phyloP scores from a whole-genome alignment of 2,888 invertebrate species.

The Acronicta aceris region DNA sequence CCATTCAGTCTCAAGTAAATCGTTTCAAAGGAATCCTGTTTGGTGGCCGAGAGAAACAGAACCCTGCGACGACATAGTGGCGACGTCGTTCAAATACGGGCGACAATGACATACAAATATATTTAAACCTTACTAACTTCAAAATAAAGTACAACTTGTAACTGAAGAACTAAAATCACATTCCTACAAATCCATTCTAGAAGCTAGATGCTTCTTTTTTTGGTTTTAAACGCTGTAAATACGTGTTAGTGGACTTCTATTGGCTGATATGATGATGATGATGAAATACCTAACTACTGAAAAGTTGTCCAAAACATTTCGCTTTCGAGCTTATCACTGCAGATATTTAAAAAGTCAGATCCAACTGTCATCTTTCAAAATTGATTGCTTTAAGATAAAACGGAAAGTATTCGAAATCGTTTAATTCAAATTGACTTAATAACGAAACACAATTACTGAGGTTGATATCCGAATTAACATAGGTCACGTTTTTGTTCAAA shows the following conservation, averaged over 20 bases:
- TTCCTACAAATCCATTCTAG: constrained; percentile 55
- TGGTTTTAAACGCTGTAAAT: constrained; percentile 40
- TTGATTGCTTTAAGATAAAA: constrained; percentile 49
- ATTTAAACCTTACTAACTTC: constrained; percentile 48
- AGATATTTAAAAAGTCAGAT: constrained; percentile 29
- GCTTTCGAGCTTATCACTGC: constrained; percentile 44
- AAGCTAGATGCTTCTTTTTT: constrained; percentile 53
- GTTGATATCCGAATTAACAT: constrained; percentile 50
- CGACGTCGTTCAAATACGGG: constrained; percentile 43
- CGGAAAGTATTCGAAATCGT: constrained; percentile 49
- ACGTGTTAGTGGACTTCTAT: too few relatives aligned
- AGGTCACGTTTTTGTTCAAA: constrained; percentile 49
- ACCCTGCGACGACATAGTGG: constrained; percentile 58
- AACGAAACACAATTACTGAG: constrained; percentile 45
- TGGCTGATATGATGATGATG: too few relatives aligned
- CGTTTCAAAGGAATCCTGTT: constrained; percentile 78
- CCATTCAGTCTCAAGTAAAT: constrained; percentile 73
- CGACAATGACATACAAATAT: constrained; percentile 26
- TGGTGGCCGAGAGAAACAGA: constrained; percentile 71
- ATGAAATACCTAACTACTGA: too few relatives aligned
- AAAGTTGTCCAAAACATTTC: constrained; percentile 35
- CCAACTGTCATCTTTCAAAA: constrained; percentile 37
- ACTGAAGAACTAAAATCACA: constrained; percentile 20
- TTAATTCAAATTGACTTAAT: constrained; percentile 52
- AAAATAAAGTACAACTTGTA: constrained; percentile 43